Evolutionary conservation across 1,140 invertebrate genomes (phyloP).

Genomic region (Sitodiplosis mosellana): DNA sequence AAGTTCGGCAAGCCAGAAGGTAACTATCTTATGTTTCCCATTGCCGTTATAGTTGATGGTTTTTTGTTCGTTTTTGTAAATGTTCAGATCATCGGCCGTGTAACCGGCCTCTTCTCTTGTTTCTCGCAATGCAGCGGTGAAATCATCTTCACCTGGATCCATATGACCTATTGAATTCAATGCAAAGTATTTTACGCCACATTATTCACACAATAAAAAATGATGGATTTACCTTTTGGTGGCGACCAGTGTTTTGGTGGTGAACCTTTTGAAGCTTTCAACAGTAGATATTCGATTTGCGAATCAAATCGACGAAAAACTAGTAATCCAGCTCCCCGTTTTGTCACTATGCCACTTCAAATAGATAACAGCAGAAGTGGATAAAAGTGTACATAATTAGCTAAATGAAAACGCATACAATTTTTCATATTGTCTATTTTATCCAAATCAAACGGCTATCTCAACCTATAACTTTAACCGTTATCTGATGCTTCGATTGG

Average conservation of each 20-base stretch:
- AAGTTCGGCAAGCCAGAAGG: constrained; percentile 74
- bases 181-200: too few species aligned
- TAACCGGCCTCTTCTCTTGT: constrained; percentile 71
- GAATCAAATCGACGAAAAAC: constrained; percentile 40
- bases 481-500: too few species aligned
- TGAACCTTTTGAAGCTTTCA: constrained; percentile 51
- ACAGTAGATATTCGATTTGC: constrained; percentile 43
- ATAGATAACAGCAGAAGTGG: too few species aligned
- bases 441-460: too few species aligned
- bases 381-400: too few species aligned
- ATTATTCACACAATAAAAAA: too few species aligned
- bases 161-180: constrained; percentile 53
- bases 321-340: constrained; percentile 47
- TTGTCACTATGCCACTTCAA: constrained; percentile 6
- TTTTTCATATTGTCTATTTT: too few species aligned
- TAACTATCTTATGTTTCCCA: constrained; percentile 56
- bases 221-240: neutral
- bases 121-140: constrained; percentile 69
- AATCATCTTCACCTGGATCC: constrained; percentile 64
- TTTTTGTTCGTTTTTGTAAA: constrained; percentile 38
- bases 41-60: constrained; percentile 49
- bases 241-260: constrained; percentile 48
- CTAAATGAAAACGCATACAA: too few species aligned
- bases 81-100: constrained; percentile 31
- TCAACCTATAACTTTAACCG: too few species aligned